phyloP scores from a whole-genome alignment of 2,888 invertebrate species.

The Conomelus anceps region DNA sequence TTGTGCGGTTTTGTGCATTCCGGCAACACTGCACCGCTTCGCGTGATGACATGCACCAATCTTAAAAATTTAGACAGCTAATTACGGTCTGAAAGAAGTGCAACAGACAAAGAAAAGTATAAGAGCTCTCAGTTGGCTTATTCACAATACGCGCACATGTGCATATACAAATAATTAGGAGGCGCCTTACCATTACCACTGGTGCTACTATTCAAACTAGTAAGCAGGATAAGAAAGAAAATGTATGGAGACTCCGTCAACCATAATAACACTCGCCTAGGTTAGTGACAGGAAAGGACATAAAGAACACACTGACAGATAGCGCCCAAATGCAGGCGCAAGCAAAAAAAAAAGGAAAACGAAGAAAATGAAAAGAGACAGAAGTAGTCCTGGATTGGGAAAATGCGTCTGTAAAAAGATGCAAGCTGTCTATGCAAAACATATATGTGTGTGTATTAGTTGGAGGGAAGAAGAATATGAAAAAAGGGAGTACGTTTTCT shows the following conservation, averaged over 20 bases:
- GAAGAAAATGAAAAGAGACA: background rate
- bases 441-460: background rate
- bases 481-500: background rate
- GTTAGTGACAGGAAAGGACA: background rate
- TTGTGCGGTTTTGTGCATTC: background rate
- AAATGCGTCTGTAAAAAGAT: background rate
- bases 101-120: background rate
- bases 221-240: background rate
- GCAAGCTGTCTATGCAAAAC: background rate
- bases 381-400: too few relatives aligned
- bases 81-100: background rate
- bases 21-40: background rate
- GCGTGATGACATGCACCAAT: background rate
- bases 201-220: background rate
- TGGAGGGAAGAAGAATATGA: background rate
- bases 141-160: background rate
- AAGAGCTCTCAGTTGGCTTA: background rate
- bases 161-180: background rate
- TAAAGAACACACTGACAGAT: background rate
- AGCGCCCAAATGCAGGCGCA: background rate
- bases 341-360: background rate
- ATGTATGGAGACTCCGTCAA: background rate
- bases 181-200: background rate
- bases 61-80: background rate
- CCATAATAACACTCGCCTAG: background rate